Percentiles rank a stretch among this genome's conserved stretches.
These are phyloP conservation scores for Danio kyathit DNA, from an alignment of 2,797 vertebrate genomes.

Conservation along the genomic window DNA sequence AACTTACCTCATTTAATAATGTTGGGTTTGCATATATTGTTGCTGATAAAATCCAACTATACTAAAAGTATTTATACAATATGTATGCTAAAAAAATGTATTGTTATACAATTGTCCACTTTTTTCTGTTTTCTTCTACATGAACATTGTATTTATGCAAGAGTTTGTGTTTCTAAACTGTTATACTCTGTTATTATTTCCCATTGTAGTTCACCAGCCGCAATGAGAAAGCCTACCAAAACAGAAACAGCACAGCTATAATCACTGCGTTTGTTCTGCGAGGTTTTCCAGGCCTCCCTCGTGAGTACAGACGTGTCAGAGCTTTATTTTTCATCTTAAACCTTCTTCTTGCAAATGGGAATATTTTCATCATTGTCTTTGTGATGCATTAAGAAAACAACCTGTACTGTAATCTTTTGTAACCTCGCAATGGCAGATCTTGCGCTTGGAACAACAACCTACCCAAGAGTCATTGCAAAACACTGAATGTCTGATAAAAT, in stretches of 20 bases:
- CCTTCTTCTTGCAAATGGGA: slow-evolving; percentile 67
- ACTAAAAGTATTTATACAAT: too few species aligned
- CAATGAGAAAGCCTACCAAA: slow-evolving; percentile 3
- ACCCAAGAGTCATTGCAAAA: slow-evolving; percentile 71
- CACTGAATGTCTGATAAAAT: slow-evolving; percentile 71
- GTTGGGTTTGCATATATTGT: too few species aligned
- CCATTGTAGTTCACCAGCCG: neutral
- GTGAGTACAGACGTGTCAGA: slow-evolving; percentile 57
- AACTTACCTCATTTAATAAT: too few species aligned
- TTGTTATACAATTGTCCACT: too few species aligned
- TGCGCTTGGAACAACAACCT: slow-evolving; percentile 68
- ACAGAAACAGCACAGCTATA: slow-evolving; percentile 54
- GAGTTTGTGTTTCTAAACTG: slow-evolving; percentile 18
- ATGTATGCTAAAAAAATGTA: too few species aligned
- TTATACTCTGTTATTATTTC: neutral
- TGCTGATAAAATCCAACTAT: too few species aligned
- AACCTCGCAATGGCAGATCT: slow-evolving; percentile 73
- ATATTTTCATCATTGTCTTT: slow-evolving; percentile 68
- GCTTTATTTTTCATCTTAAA: slow-evolving; percentile 66
- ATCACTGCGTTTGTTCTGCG: slow-evolving; percentile 70
- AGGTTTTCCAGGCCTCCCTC: slow-evolving; percentile 74
- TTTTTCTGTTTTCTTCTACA: too few species aligned
- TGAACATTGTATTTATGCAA: neutral
- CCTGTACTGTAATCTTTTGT: slow-evolving; percentile 72
- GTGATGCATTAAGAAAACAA: slow-evolving; percentile 73